Evolutionary conservation across 2,113 vertebrate genomes (phyloP), one percentile per base, ranked within the genome.

Genomic region (Chloebia gouldiae): DNA sequence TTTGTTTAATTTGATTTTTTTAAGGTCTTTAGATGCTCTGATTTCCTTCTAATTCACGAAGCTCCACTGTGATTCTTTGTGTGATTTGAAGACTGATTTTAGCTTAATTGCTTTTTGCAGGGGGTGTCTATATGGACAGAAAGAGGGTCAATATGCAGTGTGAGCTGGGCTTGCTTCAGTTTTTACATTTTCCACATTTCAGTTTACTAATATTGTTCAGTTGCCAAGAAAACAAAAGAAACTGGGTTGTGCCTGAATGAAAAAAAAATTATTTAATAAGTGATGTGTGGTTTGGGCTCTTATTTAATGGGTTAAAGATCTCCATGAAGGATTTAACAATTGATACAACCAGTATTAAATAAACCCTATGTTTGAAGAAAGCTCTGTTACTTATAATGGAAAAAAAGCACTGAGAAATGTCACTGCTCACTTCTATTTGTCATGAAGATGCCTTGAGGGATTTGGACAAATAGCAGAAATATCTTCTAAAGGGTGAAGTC

Each of bases 361-460:
- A 93, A 90, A 88, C 51, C 25, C 7, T 14, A 22, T 68, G 40
- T 85, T 75, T 78, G 45, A 92, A 60, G 77, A 88, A 91, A 94
- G 60, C 40, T 93, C 31, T 28, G 44, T 88, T 93, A 53, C 56
- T 86, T 92, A 42, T 71, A 90, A 96, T 64, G 80, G 19, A 88
- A 88, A 92, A 92, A 93, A 95, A 85, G 11, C 24, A 70, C 47
- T 66, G 71, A 95, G 72, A 94, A 95, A 88, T 93, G 60, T 92
- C 86, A 92, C 81, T 95, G 68, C 28, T 86, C 14, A 31, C 72
- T 51, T 30, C 28, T 31, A 35, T 94, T 94, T 93, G 65, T 90
- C 80, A 68, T 44, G 40, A 71, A 64, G 71, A 56, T 93, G 76
- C 51, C 60, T 90, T 49, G 31, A 86, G 64, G 86, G 61, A 77